These are phyloP conservation scores for Elachura formosa DNA, from an alignment of 2,113 vertebrate species.

Conservation along the genomic window DNA sequence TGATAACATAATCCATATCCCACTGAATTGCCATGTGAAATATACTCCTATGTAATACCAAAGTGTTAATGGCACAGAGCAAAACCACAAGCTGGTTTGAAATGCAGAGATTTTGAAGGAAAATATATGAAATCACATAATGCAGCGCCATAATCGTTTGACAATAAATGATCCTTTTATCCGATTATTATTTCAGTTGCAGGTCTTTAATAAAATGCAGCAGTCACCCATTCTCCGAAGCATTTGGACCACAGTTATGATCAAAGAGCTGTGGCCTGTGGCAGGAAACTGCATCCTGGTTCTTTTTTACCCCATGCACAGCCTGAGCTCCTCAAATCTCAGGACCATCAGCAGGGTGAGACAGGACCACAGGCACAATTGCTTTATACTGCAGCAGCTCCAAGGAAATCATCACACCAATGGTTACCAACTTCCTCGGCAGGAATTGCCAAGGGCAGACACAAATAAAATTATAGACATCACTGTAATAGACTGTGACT, in stretches of 20 bases:
- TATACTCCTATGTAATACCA: slow-evolving; percentile 42
- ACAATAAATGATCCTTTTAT: slow-evolving; percentile 66
- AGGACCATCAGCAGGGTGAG: not conserved
- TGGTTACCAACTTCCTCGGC: not conserved
- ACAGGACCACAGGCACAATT: not conserved
- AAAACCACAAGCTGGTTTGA: slow-evolving; percentile 66
- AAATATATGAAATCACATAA: slow-evolving; percentile 61
- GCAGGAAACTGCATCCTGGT: not conserved
- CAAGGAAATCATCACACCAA: not conserved
- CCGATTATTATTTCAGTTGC: slow-evolving; percentile 50
- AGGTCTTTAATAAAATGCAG: slow-evolving; percentile 53
- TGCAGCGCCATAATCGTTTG: slow-evolving; percentile 55
- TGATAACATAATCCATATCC: slow-evolving; percentile 67
- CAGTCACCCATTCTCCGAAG: slow-evolving; percentile 17
- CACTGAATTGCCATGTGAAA: slow-evolving; percentile 55
- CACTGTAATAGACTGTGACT: not conserved
- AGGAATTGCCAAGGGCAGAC: not conserved
- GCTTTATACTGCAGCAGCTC: not conserved
- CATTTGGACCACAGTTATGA: not conserved
- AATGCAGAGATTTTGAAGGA: slow-evolving; percentile 51
- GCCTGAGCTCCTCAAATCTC: not conserved
- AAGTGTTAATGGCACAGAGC: slow-evolving; percentile 66
- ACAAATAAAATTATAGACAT: not conserved
- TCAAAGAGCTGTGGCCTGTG: not conserved
- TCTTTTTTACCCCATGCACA: not conserved